Conservation (phyloP, 2,113 vertebrate genomes). For the Caranx ignobilis region DNA sequence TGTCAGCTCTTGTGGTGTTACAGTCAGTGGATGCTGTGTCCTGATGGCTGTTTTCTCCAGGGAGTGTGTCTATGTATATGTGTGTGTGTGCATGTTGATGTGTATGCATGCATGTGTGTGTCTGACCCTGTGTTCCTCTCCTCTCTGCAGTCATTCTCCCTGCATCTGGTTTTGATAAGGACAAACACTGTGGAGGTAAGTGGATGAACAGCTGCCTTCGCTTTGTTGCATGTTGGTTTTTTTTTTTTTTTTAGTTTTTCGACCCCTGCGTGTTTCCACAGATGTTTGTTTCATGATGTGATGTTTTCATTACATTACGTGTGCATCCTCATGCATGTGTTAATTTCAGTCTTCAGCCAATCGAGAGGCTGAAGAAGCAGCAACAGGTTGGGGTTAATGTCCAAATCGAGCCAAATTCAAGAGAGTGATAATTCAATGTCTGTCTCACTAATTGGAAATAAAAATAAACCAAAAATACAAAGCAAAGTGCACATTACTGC, state of each 20-base stretch:
- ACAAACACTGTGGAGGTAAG: constrained; percentile 92
- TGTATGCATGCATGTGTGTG: constrained; percentile 49
- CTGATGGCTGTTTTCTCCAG: constrained; percentile 33
- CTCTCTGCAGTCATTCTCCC: constrained; percentile 92
- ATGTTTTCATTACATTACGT: constrained; percentile 56
- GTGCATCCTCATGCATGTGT: constrained; percentile 43
- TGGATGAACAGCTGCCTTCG: constrained; percentile 64
- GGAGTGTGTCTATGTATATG: constrained; percentile 23
- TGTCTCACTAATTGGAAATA: neutral
- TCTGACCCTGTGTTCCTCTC: constrained; percentile 76
- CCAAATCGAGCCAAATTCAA: neutral
- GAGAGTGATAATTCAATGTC: neutral
- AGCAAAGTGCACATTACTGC: neutral
- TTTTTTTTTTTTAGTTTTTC: constrained; percentile 1
- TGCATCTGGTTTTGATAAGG: constrained; percentile 94
- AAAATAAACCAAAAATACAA: neutral
- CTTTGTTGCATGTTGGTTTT: constrained; percentile 40
- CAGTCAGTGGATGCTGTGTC: constrained; percentile 45
- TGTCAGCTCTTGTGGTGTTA: constrained; percentile 50
- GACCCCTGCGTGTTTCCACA: constrained; percentile 34
- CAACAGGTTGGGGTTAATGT: neutral
- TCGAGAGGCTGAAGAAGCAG: neutral
- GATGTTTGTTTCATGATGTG: constrained; percentile 21
- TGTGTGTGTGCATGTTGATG: constrained; percentile 26
- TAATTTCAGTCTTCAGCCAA: neutral